A percentile compares a stretch with the other conserved stretches of the same genome.
These are phyloP conservation scores for Trinorchestia longiramus DNA, from an alignment of 1,140 invertebrate species.

Conservation along the genomic window DNA sequence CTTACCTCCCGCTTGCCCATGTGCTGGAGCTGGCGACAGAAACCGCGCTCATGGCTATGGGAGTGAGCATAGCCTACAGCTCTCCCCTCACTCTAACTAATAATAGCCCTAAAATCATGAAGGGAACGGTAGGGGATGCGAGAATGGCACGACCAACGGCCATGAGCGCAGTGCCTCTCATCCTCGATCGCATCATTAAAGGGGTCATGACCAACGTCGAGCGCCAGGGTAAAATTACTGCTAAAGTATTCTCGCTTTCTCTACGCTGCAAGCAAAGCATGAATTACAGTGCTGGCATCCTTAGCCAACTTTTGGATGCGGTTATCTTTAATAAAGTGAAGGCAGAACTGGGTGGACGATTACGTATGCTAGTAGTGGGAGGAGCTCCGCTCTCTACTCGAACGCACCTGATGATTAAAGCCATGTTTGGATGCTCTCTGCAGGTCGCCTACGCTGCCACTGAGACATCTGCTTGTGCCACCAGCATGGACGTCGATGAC, in stretches of 20 bases:
- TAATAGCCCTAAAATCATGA: slow-evolving; percentile 68
- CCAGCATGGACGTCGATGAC: slow-evolving; percentile 84
- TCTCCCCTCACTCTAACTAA: slow-evolving; percentile 68
- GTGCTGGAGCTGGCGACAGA: slow-evolving; percentile 67
- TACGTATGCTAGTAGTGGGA: slow-evolving; percentile 89
- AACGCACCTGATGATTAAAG: slow-evolving; percentile 94
- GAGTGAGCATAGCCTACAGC: slow-evolving; percentile 68
- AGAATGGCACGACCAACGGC: slow-evolving; percentile 68
- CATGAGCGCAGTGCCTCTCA: slow-evolving; percentile 68
- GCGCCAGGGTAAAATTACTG: slow-evolving; percentile 60
- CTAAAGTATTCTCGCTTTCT: slow-evolving; percentile 61
- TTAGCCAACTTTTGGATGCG: slow-evolving; percentile 70
- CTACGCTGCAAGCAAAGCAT: slow-evolving; percentile 60
- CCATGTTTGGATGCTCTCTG: slow-evolving; percentile 90
- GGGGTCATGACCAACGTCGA: slow-evolving; percentile 62
- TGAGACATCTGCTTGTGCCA: slow-evolving; percentile 93
- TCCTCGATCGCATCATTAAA: slow-evolving; percentile 67
- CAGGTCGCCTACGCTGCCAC: slow-evolving; percentile 97
- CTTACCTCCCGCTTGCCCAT: slow-evolving; percentile 69
- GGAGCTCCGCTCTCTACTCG: slow-evolving; percentile 96
- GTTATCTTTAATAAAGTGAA: slow-evolving; percentile 84
- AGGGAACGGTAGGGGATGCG: slow-evolving; percentile 68
- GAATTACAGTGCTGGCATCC: slow-evolving; percentile 57
- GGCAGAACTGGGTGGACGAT: slow-evolving; percentile 85
- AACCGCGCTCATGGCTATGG: slow-evolving; percentile 67